Base-by-base conservation (phyloP, 2,113 vertebrate genomes). In the Phylloscopus trochilus region DNA sequence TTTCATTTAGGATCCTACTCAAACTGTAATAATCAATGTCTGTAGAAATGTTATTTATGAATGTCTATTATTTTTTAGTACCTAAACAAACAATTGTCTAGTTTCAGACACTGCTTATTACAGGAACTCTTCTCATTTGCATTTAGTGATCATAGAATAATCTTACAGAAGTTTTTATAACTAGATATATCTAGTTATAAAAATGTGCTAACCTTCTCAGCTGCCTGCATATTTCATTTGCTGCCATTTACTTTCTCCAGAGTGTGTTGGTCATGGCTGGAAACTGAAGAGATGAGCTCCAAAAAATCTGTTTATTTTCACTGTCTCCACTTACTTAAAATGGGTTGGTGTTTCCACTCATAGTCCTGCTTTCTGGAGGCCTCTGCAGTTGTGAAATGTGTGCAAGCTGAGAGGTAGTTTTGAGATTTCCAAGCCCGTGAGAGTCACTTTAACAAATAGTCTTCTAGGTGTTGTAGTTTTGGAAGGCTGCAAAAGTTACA, bases 321-420 rank as follows among this genome's bases (percentile, higher is more conserved):
- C 27, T 20, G 8, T 8, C 39, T 70, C 53, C 9, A 13, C n/a
- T 55, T 76, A 14, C 39, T 9, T 58, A 31, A 64, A 70, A 78
- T 3, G 5, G 3, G 5, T 64, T 1, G 0, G 7, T 3, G 0
- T 10, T 30, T 74, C 4, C 22, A 58, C n/a, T 59, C 9, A 55
- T 31, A 47, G 23, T 13, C 15, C 46, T 44, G 46, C n/a, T 77
- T 11, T 39, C 6, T 7, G 13, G 33, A 75, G 12, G 6, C 9
- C 26, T 55, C 35, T 46, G 18, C 5, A 0, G 0, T 3, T 55
- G 41, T 58, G 83, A 92, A 63, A n/a, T 10, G 2, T 1, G 0
- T 22, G 13, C 7, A 68, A 49, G 15, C 2, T 3, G 44, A 83
- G 33, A n/a, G 0, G 1, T 18, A 53, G 22, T 15, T 15, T 17